Conservation (phyloP, 2,888 invertebrate genomes). For the Sesia bembeciformis region DNA sequence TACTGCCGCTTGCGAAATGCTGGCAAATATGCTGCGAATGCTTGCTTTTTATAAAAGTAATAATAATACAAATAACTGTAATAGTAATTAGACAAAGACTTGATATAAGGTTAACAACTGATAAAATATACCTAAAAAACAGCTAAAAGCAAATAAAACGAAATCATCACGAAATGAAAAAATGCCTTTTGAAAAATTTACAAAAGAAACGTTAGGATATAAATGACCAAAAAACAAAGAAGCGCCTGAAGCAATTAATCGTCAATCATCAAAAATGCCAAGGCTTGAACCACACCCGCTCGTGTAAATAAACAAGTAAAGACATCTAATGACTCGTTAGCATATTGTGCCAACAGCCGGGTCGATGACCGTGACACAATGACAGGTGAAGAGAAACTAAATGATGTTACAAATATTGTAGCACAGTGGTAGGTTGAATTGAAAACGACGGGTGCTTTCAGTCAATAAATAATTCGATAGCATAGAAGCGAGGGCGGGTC, state of each 20-base stretch:
- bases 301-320: background rate
- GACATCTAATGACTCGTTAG: background rate
- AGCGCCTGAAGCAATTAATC: background rate
- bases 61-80: too few relatives aligned
- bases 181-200: background rate
- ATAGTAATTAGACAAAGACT: too few relatives aligned
- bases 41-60: too few relatives aligned
- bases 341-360: constrained; percentile 1
- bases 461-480: too few relatives aligned
- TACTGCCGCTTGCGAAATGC: too few relatives aligned
- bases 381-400: constrained; percentile 5
- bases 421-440: too few relatives aligned
- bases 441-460: too few relatives aligned
- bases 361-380: constrained; percentile 6
- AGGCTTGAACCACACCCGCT: background rate
- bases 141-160: too few relatives aligned
- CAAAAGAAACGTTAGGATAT: background rate
- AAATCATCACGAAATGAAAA: background rate
- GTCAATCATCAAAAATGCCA: background rate
- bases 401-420: background rate
- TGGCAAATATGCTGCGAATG: too few relatives aligned
- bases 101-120: too few relatives aligned
- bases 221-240: background rate
- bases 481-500: too few relatives aligned
- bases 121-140: too few relatives aligned